Percentiles rank a stretch among this genome's conserved stretches.
Conservation (phyloP, 2,113 vertebrate genomes). For the Menidia beryllina region DNA sequence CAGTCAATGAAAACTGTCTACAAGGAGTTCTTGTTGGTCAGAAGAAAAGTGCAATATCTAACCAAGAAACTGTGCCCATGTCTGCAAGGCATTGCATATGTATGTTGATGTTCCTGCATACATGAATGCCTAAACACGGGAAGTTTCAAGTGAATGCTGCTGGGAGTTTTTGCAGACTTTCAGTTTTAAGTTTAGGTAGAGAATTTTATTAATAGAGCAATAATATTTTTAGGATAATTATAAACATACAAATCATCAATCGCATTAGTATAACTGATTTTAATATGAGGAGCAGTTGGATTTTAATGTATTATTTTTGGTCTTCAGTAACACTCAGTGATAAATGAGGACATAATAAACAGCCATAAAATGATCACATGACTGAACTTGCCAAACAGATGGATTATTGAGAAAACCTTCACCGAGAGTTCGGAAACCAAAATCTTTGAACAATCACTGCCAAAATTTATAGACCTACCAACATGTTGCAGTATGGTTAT, state of each 20-base stretch:
- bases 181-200: constrained; percentile 51
- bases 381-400: not conserved
- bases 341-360: not conserved
- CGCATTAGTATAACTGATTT: constrained; percentile 14
- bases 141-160: not conserved
- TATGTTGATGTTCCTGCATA: constrained; percentile 1
- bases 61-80: constrained; percentile 22
- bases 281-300: constrained; percentile 23
- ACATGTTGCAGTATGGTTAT: not conserved
- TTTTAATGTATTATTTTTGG: constrained; percentile 3
- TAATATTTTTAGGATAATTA: constrained; percentile 60
- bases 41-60: constrained; percentile 72
- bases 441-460: not conserved
- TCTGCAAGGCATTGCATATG: constrained; percentile 6
- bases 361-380: not conserved
- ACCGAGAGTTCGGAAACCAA: not conserved
- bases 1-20: not conserved
- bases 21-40: constrained; percentile 24
- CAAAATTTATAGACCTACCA: not conserved
- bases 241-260: constrained; percentile 19
- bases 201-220: constrained; percentile 67
- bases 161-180: constrained; percentile 31
- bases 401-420: constrained; percentile 6
- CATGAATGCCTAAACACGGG: constrained; percentile 14
- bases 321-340: not conserved